Conservation (phyloP, 2,797 vertebrate species). For the Sorex maritimensis region DNA sequence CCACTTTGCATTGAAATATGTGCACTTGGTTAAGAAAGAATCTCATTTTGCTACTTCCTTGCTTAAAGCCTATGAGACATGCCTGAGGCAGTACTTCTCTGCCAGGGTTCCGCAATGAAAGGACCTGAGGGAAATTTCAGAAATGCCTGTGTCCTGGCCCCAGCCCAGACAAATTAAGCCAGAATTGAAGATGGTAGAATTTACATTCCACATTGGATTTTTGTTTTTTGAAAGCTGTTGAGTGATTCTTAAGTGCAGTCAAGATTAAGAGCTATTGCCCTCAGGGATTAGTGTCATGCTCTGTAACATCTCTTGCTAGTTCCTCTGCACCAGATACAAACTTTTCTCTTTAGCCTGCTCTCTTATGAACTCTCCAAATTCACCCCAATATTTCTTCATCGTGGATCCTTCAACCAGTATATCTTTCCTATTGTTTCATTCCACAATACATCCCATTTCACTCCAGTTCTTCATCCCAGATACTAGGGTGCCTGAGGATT, state of each 20-base stretch:
- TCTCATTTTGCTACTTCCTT: slow-evolving; percentile 59
- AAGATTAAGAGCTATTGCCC: slow-evolving; percentile 55
- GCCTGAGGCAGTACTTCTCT: slow-evolving; percentile 47
- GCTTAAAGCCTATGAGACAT: slow-evolving; percentile 33
- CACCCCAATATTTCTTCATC: neutral
- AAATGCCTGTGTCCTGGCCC: slow-evolving; percentile 47
- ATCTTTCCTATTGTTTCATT: neutral
- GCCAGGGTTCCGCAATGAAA: neutral
- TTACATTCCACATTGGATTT: neutral
- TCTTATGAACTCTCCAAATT: neutral
- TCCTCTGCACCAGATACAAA: neutral
- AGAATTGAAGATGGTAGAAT: slow-evolving; percentile 6
- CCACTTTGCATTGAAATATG: slow-evolving; percentile 63
- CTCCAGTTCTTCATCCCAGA: neutral
- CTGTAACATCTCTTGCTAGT: slow-evolving; percentile 33
- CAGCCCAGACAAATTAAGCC: slow-evolving; percentile 65
- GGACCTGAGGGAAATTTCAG: slow-evolving; percentile 59
- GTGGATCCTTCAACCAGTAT: neutral
- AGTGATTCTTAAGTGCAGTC: slow-evolving; percentile 21
- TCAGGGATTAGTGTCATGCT: slow-evolving; percentile 17
- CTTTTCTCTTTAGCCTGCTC: neutral
- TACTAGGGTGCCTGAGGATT: neutral
- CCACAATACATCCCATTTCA: neutral
- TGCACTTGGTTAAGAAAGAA: slow-evolving; percentile 58
- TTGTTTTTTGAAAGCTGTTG: slow-evolving; percentile 38